Evolutionary conservation across 2,797 vertebrate species (phyloP).

Genomic region (Naso thynnoides): DNA sequence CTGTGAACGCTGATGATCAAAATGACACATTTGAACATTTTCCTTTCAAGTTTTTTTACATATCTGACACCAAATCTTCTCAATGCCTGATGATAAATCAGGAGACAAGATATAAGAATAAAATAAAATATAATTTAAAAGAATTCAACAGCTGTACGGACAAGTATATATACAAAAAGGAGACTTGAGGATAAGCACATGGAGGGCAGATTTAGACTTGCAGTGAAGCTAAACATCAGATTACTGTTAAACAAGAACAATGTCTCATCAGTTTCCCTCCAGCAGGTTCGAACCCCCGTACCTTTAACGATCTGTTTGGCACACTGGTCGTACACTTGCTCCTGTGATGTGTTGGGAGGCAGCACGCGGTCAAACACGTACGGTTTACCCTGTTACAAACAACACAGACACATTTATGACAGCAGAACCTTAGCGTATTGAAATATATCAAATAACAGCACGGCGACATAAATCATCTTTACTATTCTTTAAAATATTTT

Average conservation of each 20-base stretch:
- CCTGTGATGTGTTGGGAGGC: constrained; percentile 90
- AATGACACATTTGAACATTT: too few relatives aligned
- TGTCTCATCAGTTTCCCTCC: accelerated
- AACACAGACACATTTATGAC: constrained; percentile 3
- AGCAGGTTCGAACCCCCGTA: constrained; percentile 43
- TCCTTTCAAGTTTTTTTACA: not conserved
- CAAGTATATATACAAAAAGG: not conserved
- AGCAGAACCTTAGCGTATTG: too few relatives aligned
- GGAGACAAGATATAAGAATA: too few relatives aligned
- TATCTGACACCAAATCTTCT: not conserved
- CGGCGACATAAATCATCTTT: not conserved
- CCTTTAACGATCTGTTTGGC: constrained; percentile 95
- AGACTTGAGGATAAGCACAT: not conserved
- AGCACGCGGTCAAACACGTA: constrained; percentile 92
- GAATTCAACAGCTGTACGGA: not conserved
- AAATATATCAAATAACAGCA: not conserved
- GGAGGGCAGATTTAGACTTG: constrained; percentile 1
- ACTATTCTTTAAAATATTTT: not conserved
- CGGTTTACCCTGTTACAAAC: constrained; percentile 87
- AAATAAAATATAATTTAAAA: too few relatives aligned
- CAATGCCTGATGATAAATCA: too few relatives aligned
- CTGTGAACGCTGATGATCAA: too few relatives aligned
- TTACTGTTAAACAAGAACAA: constrained; percentile 4
- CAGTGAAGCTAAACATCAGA: not conserved
- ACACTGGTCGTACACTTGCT: constrained; percentile 92